Evolutionary conservation across 2,797 vertebrate genomes (phyloP).

Genomic region (Otolemur crassicaudatus): DNA sequence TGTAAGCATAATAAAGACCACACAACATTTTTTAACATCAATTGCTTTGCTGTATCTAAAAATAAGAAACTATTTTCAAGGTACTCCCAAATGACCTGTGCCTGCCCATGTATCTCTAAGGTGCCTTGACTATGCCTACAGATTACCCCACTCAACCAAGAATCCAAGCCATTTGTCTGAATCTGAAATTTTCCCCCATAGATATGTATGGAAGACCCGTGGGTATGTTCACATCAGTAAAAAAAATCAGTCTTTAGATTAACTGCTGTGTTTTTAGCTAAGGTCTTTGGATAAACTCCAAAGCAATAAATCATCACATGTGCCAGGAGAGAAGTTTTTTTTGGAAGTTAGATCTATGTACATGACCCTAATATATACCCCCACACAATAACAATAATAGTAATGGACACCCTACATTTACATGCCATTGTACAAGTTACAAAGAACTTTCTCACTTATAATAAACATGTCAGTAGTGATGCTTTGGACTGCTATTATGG

Average conservation of each 20-base stretch:
- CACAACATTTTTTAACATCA: background rate
- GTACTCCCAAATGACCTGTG: background rate
- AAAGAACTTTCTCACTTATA: background rate
- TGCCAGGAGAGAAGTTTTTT: constrained; percentile 38
- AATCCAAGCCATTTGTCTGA: constrained; percentile 54
- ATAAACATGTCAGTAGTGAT: constrained; percentile 16
- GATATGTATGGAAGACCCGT: constrained; percentile 11
- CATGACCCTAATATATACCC: constrained; percentile 34
- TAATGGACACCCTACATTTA: constrained; percentile 23
- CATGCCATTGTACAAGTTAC: background rate
- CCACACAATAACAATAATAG: background rate
- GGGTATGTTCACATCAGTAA: constrained; percentile 39
- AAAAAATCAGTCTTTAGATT: constrained; percentile 55
- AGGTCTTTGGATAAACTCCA: constrained; percentile 67
- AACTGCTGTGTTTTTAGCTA: constrained; percentile 63
- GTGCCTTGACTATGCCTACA: background rate
- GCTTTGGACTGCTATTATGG: background rate
- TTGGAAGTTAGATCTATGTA: constrained; percentile 18
- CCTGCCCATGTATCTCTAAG: background rate
- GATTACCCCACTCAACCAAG: background rate
- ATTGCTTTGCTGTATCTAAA: background rate
- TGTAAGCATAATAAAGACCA: background rate
- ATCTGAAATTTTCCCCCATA: constrained; percentile 51
- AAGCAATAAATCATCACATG: constrained; percentile 67
- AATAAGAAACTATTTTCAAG: constrained; percentile 15